Conservation (phyloP, 2,797 vertebrate species). For the Moxostoma hubbsi region DNA sequence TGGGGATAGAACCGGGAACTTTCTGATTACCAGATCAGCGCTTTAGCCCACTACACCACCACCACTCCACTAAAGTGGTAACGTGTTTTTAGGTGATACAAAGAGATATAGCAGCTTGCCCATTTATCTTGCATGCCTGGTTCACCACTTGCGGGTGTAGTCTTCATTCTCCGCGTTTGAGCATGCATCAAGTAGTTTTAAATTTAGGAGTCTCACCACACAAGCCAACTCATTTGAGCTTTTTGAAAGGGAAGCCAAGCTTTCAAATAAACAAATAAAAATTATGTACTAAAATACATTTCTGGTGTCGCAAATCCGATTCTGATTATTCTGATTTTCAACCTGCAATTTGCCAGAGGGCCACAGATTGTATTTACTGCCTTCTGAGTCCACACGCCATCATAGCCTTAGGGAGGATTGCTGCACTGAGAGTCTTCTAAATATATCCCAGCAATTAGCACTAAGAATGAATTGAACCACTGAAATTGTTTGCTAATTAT, state of each 20-base stretch:
- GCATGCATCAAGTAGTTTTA: neutral
- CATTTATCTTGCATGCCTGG: too few species aligned
- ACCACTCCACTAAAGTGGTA: too few species aligned
- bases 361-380: constrained; percentile 69
- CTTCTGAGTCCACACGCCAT: constrained; percentile 70
- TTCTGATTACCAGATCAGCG: too few species aligned
- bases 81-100: too few species aligned
- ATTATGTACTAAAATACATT: constrained; percentile 56
- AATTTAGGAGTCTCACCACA: neutral
- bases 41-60: too few species aligned
- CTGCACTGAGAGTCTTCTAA: constrained; percentile 67
- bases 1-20: too few species aligned
- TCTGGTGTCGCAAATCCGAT: constrained; percentile 66
- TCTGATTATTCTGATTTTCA: constrained; percentile 56
- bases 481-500: too few species aligned
- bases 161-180: neutral
- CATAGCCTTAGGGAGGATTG: constrained; percentile 69
- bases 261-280: constrained; percentile 48
- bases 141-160: too few species aligned
- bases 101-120: too few species aligned
- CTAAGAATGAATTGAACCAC: constrained; percentile 7
- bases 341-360: constrained; percentile 63
- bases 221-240: constrained; percentile 35
- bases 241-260: neutral
- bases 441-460: constrained; percentile 65